Percentiles rank a stretch among this genome's conserved stretches.
Conservation (phyloP, 2,888 invertebrate genomes). For the Himalopsyche japonica region DNA sequence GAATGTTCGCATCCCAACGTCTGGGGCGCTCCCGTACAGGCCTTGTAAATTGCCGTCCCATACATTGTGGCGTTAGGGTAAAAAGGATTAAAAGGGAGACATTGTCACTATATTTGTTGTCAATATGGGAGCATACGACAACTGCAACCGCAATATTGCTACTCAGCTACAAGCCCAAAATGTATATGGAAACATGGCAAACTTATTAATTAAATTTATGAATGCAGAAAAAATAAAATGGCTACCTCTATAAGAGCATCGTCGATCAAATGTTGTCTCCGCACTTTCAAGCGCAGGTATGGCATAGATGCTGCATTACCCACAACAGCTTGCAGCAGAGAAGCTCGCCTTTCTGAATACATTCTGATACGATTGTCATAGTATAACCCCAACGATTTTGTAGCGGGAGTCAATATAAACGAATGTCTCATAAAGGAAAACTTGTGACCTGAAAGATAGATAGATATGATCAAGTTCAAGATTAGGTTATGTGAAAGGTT, state of each 20-base stretch:
- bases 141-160: no score
- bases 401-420: constrained; percentile 88
- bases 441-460: constrained; percentile 56
- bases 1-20: no score
- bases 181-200: no score
- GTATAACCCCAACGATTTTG: constrained; percentile 88
- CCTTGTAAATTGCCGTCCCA: no score
- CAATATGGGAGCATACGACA: no score
- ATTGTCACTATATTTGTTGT: no score
- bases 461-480: background rate
- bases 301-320: constrained; percentile 83
- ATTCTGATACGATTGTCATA: constrained; percentile 94
- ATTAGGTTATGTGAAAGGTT: no score
- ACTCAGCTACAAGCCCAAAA: no score
- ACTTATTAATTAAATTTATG: no score
- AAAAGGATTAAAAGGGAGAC: no score
- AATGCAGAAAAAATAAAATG: constrained; percentile 41
- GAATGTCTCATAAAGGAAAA: constrained; percentile 91
- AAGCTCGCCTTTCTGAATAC: constrained; percentile 89
- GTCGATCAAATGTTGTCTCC: constrained; percentile 85
- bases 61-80: no score
- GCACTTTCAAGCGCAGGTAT: constrained; percentile 79
- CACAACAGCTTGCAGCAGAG: constrained; percentile 80
- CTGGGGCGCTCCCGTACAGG: no score
- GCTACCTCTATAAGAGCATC: constrained; percentile 87